phyloP scores from a whole-genome alignment of 2,888 invertebrate species.

The Cetonia aurata region DNA sequence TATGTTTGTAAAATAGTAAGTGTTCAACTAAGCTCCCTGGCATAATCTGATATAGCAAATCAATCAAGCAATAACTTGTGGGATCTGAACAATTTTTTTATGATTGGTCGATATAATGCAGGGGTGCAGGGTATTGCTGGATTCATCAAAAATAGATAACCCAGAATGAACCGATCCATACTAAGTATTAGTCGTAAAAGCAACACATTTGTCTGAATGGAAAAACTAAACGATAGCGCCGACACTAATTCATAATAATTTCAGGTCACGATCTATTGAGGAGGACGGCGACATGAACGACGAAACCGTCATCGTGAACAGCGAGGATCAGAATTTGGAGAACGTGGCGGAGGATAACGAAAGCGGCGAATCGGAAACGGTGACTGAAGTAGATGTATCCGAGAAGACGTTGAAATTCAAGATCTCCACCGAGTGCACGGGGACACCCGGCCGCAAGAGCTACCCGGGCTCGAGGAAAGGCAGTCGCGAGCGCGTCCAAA shows the following conservation, averaged over 20 bases:
- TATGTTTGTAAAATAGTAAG: too few species aligned
- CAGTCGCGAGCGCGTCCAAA: slow-evolving; percentile 72
- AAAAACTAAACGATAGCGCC: background rate
- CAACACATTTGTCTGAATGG: too few species aligned
- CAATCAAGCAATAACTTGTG: too few species aligned
- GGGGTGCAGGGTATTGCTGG: too few species aligned
- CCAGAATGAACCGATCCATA: too few species aligned
- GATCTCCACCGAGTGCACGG: slow-evolving; percentile 77
- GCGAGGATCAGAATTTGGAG: slow-evolving; percentile 65
- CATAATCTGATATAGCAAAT: too few species aligned
- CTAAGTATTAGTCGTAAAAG: too few species aligned
- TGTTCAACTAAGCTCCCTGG: too few species aligned
- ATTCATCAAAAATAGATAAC: too few species aligned
- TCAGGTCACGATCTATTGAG: slow-evolving; percentile 68
- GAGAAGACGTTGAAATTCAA: slow-evolving; percentile 83
- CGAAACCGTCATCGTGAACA: slow-evolving; percentile 64
- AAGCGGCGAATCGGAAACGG: slow-evolving; percentile 76
- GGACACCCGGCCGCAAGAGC: slow-evolving; percentile 68
- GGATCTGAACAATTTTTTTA: too few species aligned
- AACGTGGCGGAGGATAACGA: slow-evolving; percentile 72
- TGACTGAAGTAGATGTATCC: slow-evolving; percentile 80
- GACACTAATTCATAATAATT: background rate
- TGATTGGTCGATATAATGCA: too few species aligned
- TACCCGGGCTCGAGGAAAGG: slow-evolving; percentile 79
- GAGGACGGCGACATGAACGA: slow-evolving; percentile 68